Conservation (phyloP, 53 echinoderm and acorn worm genomes). For the Astropecten irregularis region DNA sequence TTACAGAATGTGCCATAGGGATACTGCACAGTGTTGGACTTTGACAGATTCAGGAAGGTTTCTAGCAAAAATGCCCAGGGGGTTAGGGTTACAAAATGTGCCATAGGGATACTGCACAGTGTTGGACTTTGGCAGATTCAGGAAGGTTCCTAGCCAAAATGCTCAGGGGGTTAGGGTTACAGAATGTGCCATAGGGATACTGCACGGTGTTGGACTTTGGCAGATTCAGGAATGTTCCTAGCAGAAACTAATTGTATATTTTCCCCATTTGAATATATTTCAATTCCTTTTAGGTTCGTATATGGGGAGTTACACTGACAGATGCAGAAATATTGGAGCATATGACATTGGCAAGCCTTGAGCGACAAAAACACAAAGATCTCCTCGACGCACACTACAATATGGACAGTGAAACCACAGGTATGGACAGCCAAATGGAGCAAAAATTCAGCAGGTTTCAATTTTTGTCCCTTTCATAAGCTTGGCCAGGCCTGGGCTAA, state of each 20-base stretch:
- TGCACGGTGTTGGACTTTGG: neutral
- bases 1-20: too few species aligned
- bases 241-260: neutral
- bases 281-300: constrained; percentile 66
- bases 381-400: constrained; percentile 88
- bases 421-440: constrained; percentile 48
- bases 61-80: too few species aligned
- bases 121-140: too few species aligned
- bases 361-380: constrained; percentile 87
- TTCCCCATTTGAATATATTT: neutral
- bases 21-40: too few species aligned
- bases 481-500: too few species aligned
- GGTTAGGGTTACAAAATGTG: too few species aligned
- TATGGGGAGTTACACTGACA: constrained; percentile 90
- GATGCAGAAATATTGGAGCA: constrained; percentile 87
- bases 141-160: too few species aligned
- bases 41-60: too few species aligned
- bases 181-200: too few species aligned
- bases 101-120: too few species aligned
- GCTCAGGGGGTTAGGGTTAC: too few species aligned
- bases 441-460: neutral
- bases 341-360: constrained; percentile 82
- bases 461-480: too few species aligned
- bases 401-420: constrained; percentile 86
- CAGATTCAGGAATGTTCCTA: neutral